phyloP scores from a whole-genome alignment of 35 echinoderm and acorn worm genomes.

The Ptychodera flava region DNA sequence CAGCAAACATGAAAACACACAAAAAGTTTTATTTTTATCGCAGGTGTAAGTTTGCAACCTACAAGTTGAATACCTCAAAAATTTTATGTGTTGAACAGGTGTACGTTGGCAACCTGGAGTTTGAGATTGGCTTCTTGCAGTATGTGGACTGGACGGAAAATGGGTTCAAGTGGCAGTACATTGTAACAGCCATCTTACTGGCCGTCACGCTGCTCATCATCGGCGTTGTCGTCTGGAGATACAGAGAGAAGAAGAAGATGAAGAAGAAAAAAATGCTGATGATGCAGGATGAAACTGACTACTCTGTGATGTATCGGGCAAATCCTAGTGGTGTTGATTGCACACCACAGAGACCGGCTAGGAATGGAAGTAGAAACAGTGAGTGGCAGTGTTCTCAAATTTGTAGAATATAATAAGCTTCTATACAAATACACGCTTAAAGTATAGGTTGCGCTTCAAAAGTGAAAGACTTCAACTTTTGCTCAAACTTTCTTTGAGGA shows the following conservation, averaged over 20 bases:
- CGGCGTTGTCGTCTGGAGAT: background rate
- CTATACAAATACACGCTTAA: too few relatives aligned
- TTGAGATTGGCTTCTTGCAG: background rate
- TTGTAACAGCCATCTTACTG: background rate
- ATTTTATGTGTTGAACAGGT: background rate
- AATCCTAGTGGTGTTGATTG: background rate
- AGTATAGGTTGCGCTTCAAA: too few relatives aligned
- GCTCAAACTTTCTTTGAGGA: too few relatives aligned
- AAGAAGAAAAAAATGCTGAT: background rate
- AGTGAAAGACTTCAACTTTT: too few relatives aligned
- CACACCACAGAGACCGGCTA: background rate
- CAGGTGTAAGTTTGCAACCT: too few relatives aligned
- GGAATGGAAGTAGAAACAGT: background rate
- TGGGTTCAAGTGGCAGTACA: conserved; percentile 3
- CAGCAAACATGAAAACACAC: background rate
- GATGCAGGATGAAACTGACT: background rate
- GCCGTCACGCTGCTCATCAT: background rate
- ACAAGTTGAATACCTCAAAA: too few relatives aligned
- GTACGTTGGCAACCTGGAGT: background rate
- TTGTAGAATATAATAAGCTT: too few relatives aligned
- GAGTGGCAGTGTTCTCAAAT: background rate
- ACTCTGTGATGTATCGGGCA: background rate
- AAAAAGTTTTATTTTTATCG: background rate
- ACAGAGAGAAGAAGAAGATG: background rate
- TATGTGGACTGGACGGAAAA: background rate